Base-by-base conservation (phyloP, 1,140 invertebrate genomes). In the Triops cancriformis region DNA sequence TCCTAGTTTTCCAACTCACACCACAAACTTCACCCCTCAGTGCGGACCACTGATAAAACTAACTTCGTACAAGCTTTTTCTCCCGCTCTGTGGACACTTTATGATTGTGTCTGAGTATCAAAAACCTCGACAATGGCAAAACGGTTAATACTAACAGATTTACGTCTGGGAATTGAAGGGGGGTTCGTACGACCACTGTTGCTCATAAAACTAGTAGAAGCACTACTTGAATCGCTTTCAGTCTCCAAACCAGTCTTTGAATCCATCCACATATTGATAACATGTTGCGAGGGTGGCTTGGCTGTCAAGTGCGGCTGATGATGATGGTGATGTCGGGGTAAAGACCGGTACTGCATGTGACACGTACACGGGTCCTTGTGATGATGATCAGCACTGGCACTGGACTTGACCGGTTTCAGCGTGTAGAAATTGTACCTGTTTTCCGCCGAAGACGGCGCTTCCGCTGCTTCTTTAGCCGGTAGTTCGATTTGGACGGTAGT, bases 91-190 rank as follows among this genome's bases (percentile, higher is more conserved):
- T n/a, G n/a, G n/a, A 64, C n/a, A n/a, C 14, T n/a, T 23, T 18
- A 64, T n/a, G 14, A 23, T 64, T 18, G 23, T 64, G 51, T 18
- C 14, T 64, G 51, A 18, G 51, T 64, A 64, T 64, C 51, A 64
- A 64, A 64, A 64, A 64, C 51, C 51, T 64, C 51, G 23, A 64
- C 23, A 64, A 23, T 64, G 51, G 51, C 51, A 23, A n/a, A 64
- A 64, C 51, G 51, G n/a, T 64, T 64, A 64, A 64, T 64, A 64
- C 51, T 64, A 64, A 64, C 51, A 23, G 51, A 64, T 64, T 64
- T 64, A 64, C 51, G 51, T 64, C 51, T 37, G 31, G 31, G 31
- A 4, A 37, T 7, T 37, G 2, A 7, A 37, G 31, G 31, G 31
- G 2, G 31, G 31, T 37, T 37, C 31, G 51, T 64, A 23, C 23